These are phyloP conservation scores for Heteractis magnifica DNA, from an alignment of 92 coral and sea anemone species.

Conservation along the genomic window DNA sequence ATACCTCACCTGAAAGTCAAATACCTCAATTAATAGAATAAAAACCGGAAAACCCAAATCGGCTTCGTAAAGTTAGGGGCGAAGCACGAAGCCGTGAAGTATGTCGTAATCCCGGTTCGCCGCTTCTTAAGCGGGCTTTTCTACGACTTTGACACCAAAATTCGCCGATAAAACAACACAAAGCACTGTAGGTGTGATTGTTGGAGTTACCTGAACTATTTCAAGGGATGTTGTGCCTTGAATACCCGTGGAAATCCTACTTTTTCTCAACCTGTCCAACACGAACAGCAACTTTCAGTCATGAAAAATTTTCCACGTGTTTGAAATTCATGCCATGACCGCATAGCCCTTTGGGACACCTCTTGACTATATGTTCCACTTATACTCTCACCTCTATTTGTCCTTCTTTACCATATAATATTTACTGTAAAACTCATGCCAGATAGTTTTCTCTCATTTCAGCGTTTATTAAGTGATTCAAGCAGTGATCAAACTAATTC, in stretches of 20 bases:
- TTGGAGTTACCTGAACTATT: slow-evolving; percentile 7
- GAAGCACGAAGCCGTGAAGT: slow-evolving; percentile 34
- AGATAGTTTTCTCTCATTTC: too few species aligned
- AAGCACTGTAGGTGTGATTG: neutral
- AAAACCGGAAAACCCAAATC: neutral
- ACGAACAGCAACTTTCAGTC: slow-evolving; percentile 9
- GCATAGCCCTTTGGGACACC: slow-evolving; percentile 23
- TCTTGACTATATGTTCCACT: slow-evolving; percentile 4
- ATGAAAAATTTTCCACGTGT: slow-evolving; percentile 66
- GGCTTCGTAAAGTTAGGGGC: slow-evolving; percentile 28
- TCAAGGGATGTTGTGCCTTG: slow-evolving; percentile 21
- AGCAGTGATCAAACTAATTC: too few species aligned
- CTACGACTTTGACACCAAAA: neutral
- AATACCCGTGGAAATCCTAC: slow-evolving; percentile 38
- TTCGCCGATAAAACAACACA: slow-evolving; percentile 5
- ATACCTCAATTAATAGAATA: neutral
- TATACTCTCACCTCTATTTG: neutral
- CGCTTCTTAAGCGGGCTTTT: slow-evolving; percentile 9
- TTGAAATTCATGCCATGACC: slow-evolving; percentile 47
- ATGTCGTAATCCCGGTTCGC: slow-evolving; percentile 35
- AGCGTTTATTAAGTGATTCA: too few species aligned
- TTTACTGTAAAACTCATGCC: too few species aligned
- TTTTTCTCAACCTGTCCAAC: slow-evolving; percentile 27
- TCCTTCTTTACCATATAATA: neutral
- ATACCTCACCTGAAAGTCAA: slow-evolving; percentile 23